Percentiles rank a stretch among this genome's conserved stretches.
Evolutionary conservation across 2,888 invertebrate genomes (phyloP).

Genomic region (Podotricha telesiphe): DNA sequence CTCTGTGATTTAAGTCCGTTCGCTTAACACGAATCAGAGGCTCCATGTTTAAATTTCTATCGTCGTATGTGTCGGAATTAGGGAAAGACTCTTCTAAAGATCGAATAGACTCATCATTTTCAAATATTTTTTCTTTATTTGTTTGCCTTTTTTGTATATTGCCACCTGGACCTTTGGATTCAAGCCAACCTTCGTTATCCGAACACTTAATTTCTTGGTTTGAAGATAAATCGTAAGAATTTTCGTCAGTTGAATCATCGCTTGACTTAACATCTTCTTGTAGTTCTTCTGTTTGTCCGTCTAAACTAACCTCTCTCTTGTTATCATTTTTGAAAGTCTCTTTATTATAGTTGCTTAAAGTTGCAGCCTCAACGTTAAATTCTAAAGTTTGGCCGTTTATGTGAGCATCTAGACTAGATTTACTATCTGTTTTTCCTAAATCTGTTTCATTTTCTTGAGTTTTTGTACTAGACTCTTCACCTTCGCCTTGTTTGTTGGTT

Average conservation of each 20-base stretch:
- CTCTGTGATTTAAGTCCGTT: conserved; percentile 55
- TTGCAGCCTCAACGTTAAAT: conserved; percentile 26
- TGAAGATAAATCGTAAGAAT: conserved; percentile 51
- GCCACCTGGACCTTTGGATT: conserved; percentile 29
- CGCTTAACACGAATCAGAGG: conserved; percentile 75
- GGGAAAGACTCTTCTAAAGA: conserved; percentile 77
- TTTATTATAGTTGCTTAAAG: conserved; percentile 48
- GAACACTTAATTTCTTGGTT: conserved; percentile 51
- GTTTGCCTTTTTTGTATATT: conserved; percentile 60
- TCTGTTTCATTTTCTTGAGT: conserved; percentile 49
- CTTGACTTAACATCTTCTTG: conserved; percentile 51
- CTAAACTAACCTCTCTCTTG: conserved; percentile 66
- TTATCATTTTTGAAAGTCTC: conserved; percentile 58
- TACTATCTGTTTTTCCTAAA: conserved; percentile 49
- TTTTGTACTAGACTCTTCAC: conserved; percentile 54
- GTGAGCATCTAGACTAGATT: conserved; percentile 48
- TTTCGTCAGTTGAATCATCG: conserved; percentile 50
- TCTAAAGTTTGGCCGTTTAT: conserved; percentile 49
- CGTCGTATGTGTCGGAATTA: conserved; percentile 58
- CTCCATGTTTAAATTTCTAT: conserved; percentile 55
- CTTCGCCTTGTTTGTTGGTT: conserved; percentile 54
- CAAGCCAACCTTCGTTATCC: conserved; percentile 38
- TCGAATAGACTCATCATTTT: conserved; percentile 60
- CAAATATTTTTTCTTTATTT: conserved; percentile 51
- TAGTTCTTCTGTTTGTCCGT: conserved; percentile 49